Conservation (phyloP, 2,797 vertebrate genomes). For the Eulemur mongoz region DNA sequence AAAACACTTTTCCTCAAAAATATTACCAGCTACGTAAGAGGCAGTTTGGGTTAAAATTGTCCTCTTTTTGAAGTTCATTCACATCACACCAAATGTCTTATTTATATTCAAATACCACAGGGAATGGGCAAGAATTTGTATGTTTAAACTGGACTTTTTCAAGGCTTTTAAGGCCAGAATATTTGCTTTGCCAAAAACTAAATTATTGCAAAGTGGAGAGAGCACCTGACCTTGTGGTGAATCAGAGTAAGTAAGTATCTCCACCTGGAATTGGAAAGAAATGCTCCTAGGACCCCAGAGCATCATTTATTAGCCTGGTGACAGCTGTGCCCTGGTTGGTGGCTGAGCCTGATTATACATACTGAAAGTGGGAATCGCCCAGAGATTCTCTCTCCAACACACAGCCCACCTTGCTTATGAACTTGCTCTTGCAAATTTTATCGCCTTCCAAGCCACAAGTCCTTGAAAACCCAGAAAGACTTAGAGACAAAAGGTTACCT, state of each 20-base stretch:
- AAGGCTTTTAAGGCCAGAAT: slow-evolving; percentile 63
- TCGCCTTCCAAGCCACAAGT: neutral
- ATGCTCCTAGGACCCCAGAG: neutral
- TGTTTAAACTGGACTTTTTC: slow-evolving; percentile 73
- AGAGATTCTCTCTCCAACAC: neutral
- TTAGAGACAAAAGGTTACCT: neutral
- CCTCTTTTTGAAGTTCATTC: slow-evolving; percentile 40
- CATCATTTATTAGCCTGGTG: neutral
- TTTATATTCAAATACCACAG: slow-evolving; percentile 72
- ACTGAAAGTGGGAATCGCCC: neutral
- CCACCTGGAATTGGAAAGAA: slow-evolving; percentile 50
- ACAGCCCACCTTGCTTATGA: neutral
- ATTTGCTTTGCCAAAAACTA: slow-evolving; percentile 70
- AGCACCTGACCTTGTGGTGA: slow-evolving; percentile 62
- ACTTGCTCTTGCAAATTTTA: neutral
- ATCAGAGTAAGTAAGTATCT: slow-evolving; percentile 58
- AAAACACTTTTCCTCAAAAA: slow-evolving; percentile 45
- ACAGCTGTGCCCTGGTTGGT: neutral
- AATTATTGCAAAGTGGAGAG: slow-evolving; percentile 66
- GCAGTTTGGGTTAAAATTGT: slow-evolving; percentile 51
- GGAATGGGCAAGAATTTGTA: slow-evolving; percentile 62
- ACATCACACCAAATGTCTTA: slow-evolving; percentile 63
- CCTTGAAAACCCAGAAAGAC: slow-evolving; percentile 22
- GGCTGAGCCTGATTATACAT: neutral
- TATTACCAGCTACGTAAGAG: slow-evolving; percentile 36